Evolutionary conservation across 2,888 invertebrate genomes (phyloP), one percentile per base, ranked within the genome.

Genomic region (Hoplodrina blanda): DNA sequence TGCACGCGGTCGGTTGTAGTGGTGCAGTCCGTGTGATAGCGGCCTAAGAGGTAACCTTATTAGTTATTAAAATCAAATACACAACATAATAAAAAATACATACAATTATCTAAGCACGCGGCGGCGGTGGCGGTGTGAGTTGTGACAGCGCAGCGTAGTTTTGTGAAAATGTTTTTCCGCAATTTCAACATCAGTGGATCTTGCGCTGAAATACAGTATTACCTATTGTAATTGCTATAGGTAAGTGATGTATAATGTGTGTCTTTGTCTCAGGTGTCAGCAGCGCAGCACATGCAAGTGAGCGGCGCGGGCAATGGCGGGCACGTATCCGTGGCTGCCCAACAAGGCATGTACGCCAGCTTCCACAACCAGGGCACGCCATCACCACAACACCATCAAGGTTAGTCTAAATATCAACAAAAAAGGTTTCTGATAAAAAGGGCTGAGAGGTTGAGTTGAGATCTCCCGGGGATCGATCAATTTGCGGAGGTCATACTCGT

Each of bases 201-300:
- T 13, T 30, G 25, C 17, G n/a, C 20, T 33, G 56, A 20, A 57
- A 46, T 44, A 57, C 15, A 11, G 10, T 25, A 55, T 11, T 41
- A 41, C 41, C 11, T 41, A 13, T 2, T 41, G 19, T 7, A 17
- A 3, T 49, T 55, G 4, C 11, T 7, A 8, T 15, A 17, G 5
- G 0, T 37, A n/a, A 37, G 13, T 55, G 13, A 5, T 15, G 11
- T 30, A 17, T 6, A 37, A 37, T 8, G 37, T 37, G 37, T 37
- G 8, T 8, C 8, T 60, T 75, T 72, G 53, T 86, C 87, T 37
- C 92, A 98, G 98, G 98, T 98, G 85, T 98, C 98, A 3, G 98
- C 98, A 84, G 98, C 98, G 44, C 98, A 98, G 93, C 98, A 98
- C 89, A 97, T 98, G 96, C 97, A 98, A 92, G 96, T 98, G 84